These are phyloP conservation scores for Acronicta leporina DNA, from an alignment of 2,888 invertebrate species.

Conservation along the genomic window DNA sequence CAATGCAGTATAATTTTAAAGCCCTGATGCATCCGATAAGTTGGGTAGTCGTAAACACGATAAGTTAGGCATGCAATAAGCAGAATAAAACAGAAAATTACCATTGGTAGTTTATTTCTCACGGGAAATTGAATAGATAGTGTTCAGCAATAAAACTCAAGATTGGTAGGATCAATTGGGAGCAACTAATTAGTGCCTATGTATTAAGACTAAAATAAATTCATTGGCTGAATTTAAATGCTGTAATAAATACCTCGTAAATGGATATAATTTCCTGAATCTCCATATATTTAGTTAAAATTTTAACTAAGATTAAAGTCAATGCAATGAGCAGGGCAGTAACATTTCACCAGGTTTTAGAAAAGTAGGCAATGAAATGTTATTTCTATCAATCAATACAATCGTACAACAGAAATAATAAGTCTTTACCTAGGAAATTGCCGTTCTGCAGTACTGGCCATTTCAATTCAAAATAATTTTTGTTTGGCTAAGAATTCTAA, in stretches of 20 bases:
- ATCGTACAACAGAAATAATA: too few relatives aligned
- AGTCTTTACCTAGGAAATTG: too few relatives aligned
- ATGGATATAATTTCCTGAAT: conserved; percentile 40
- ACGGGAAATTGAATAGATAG: conserved; percentile 57
- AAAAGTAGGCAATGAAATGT: too few relatives aligned
- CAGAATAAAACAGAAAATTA: conserved; percentile 53
- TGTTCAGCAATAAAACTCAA: conserved; percentile 53
- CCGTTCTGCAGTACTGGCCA: too few relatives aligned
- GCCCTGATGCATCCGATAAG: conserved; percentile 49
- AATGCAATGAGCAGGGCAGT: too few relatives aligned
- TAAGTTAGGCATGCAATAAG: conserved; percentile 41
- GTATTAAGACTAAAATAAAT: conserved; percentile 42
- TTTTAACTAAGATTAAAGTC: background rate
- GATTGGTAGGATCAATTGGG: conserved; percentile 46
- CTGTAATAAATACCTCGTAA: conserved; percentile 22
- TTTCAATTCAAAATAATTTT: too few relatives aligned
- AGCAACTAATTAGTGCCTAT: conserved; percentile 38
- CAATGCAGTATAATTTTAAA: conserved; percentile 51
- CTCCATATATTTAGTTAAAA: conserved; percentile 23
- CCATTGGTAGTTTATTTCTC: conserved; percentile 53
- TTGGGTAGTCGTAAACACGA: conserved; percentile 45
- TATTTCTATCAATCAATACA: too few relatives aligned
- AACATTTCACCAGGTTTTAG: too few relatives aligned
- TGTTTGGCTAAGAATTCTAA: too few relatives aligned
- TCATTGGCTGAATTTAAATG: conserved; percentile 30